These are phyloP conservation scores for Aurelia coerulea DNA, from an alignment of 30 jellyfish, hydroid and myxozoan genomes.

Conservation along the genomic window DNA sequence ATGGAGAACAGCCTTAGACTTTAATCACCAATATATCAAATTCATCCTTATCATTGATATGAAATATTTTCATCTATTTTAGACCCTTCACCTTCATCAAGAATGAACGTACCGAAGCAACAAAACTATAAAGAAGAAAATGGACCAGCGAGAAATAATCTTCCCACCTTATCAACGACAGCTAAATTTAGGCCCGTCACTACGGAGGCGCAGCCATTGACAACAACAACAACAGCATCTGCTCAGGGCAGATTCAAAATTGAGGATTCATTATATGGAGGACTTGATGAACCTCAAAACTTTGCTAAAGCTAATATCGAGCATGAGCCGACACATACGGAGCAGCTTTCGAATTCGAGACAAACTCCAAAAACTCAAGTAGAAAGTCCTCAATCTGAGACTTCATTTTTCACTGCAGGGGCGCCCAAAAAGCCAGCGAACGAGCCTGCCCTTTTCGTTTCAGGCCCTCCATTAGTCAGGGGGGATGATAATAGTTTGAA, in stretches of 20 bases:
- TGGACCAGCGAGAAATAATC: conserved; percentile 17
- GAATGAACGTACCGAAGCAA: background rate
- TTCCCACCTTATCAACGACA: conserved; percentile 47
- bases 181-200: conserved; percentile 10
- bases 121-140: conserved; percentile 1
- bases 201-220: background rate
- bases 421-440: conserved; percentile 28
- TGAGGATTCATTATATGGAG: conserved; percentile 44
- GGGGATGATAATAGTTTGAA: conserved; percentile 5
- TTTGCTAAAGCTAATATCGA: conserved; percentile 45
- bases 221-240: conserved; percentile 5
- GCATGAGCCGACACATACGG: conserved; percentile 45
- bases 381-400: background rate
- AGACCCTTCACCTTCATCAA: conserved; percentile 38
- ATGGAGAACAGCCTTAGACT: too few species aligned
- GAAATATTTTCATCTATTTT: background rate
- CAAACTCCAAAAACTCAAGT: background rate
- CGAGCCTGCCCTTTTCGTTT: conserved; percentile 36
- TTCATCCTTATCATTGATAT: background rate
- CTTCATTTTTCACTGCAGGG: conserved; percentile 18
- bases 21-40: too few species aligned
- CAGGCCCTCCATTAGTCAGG: conserved; percentile 37
- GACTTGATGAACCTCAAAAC: conserved; percentile 7
- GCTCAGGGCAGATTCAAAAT: conserved; percentile 24
- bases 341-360: background rate